These are phyloP conservation scores for Zalophus californianus DNA, from an alignment of 2,797 vertebrate species.

Conservation along the genomic window DNA sequence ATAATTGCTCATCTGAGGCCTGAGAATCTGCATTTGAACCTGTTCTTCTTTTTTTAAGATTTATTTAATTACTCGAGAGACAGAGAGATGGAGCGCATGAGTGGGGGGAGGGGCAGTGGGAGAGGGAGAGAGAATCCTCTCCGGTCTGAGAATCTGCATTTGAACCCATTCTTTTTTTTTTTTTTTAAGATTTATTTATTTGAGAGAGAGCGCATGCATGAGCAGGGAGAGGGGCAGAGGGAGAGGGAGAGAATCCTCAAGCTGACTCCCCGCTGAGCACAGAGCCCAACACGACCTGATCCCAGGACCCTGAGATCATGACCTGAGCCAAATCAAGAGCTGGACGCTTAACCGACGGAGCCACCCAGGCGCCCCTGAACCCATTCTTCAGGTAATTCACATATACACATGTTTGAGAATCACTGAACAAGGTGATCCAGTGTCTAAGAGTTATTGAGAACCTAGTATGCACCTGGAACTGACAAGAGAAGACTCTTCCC, in stretches of 20 bases:
- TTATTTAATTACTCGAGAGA: too few relatives aligned
- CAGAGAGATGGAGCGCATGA: neutral
- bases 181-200: neutral
- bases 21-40: neutral
- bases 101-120: neutral
- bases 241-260: neutral
- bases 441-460: neutral
- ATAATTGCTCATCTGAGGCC: neutral
- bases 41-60: neutral
- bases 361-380: neutral
- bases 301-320: neutral
- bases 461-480: neutral
- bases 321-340: neutral
- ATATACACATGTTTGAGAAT: neutral
- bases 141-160: neutral
- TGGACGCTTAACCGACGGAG: neutral
- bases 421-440: neutral
- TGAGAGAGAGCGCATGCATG: accelerated
- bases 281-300: neutral
- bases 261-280: neutral
- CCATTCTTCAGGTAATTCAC: neutral
- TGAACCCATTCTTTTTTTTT: neutral
- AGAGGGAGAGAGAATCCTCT: neutral
- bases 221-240: neutral
- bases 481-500: neutral